These are phyloP conservation scores for Oncorhynchus nerka DNA, from an alignment of 2,113 vertebrate genomes.

Conservation along the genomic window DNA sequence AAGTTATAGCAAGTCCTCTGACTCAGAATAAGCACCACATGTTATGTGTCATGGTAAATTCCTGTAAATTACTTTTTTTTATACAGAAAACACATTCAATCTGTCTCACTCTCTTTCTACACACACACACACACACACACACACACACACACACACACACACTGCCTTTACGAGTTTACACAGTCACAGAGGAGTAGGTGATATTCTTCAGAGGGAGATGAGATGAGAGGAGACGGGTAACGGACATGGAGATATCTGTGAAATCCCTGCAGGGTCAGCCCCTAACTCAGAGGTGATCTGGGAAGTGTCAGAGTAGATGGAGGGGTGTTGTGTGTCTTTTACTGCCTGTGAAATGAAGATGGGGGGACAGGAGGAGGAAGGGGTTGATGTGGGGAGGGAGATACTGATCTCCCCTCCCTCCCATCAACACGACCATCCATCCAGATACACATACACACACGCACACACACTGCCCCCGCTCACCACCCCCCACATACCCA, in stretches of 20 bases:
- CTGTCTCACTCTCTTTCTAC: not conserved
- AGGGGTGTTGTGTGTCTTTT: conserved; percentile 42
- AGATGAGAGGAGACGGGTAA: not conserved
- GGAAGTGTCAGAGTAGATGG: conserved; percentile 25
- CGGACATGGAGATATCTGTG: conserved; percentile 2
- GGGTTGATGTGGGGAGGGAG: conserved; percentile 30
- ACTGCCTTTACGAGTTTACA: not conserved
- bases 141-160: too few species aligned
- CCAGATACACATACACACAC: conserved; percentile 15
- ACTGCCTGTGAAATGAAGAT: conserved; percentile 71
- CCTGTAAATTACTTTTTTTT: too few species aligned
- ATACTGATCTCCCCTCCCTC: conserved; percentile 38
- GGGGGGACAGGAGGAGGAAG: conserved; percentile 14
- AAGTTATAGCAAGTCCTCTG: too few species aligned
- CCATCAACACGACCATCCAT: not conserved
- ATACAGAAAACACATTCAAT: too few species aligned
- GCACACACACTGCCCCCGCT: conserved; percentile 19
- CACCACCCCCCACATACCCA: not conserved
- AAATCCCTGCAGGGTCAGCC: conserved; percentile 31
- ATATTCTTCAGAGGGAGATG: not conserved
- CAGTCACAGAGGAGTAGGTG: not conserved
- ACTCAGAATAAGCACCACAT: not conserved
- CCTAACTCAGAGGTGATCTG: conserved; percentile 37
- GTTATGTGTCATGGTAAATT: not conserved
- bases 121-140: too few species aligned